Evolutionary conservation across 2,888 invertebrate species (phyloP).

Genomic region (Clanis bilineata): DNA sequence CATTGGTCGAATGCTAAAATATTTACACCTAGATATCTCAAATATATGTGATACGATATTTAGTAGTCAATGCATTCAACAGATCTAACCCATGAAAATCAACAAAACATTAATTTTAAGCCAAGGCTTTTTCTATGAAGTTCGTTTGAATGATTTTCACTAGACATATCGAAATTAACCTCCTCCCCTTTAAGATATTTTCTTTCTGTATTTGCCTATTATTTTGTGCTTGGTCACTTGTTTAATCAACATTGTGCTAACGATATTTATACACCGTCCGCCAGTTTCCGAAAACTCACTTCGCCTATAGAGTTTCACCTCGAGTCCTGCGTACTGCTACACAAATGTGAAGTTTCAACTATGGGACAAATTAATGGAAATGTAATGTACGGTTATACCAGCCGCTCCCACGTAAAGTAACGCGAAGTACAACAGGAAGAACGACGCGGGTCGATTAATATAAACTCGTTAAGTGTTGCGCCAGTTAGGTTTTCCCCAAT

Average conservation of each 20-base stretch:
- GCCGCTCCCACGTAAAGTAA: neutral
- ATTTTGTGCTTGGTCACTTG: no score
- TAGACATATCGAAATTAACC: no score
- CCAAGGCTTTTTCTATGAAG: neutral
- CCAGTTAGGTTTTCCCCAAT: conserved; percentile 13
- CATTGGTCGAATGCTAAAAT: neutral
- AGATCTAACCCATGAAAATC: neutral
- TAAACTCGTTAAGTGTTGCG: conserved; percentile 12
- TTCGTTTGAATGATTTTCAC: neutral
- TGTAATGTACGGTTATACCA: no score
- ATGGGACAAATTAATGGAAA: neutral
- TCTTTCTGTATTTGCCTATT: no score
- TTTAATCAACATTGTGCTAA: no score
- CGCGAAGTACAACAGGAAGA: neutral
- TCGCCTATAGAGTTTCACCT: no score
- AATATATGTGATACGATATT: neutral
- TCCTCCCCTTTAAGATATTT: no score
- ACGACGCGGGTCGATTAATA: conserved; percentile 8
- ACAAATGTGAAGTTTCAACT: no score
- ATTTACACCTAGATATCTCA: neutral
- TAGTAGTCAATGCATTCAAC: neutral
- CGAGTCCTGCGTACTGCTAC: no score
- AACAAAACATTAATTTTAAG: neutral
- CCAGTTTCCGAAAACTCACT: no score
- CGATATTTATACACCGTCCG: no score